Evolutionary conservation across 2,113 vertebrate genomes (phyloP).

Genomic region (Nanger granti): DNA sequence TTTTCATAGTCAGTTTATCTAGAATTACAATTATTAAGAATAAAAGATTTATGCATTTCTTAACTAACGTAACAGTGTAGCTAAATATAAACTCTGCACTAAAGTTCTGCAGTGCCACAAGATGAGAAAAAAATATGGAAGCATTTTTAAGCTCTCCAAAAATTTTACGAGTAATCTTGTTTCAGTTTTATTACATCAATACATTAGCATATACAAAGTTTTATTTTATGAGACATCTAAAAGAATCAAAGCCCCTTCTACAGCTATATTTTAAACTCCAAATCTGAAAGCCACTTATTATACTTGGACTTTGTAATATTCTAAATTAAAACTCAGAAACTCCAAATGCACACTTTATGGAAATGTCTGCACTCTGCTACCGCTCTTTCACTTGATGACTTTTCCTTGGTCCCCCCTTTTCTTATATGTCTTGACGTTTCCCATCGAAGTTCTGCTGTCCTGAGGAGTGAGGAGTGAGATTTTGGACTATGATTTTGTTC

Average conservation of each 20-base stretch:
- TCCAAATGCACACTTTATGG: constrained; percentile 75
- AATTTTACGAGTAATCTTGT: constrained; percentile 82
- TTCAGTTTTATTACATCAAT: constrained; percentile 77
- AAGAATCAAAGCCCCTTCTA: constrained; percentile 81
- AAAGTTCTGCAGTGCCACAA: constrained; percentile 79
- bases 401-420: neutral
- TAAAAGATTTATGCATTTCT: constrained; percentile 85
- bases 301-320: constrained; percentile 83
- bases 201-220: constrained; percentile 85
- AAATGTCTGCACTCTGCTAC: neutral
- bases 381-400: neutral
- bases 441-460: neutral
- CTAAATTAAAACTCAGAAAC: constrained; percentile 80
- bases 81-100: constrained; percentile 86
- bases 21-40: constrained; percentile 81
- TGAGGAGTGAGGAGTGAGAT: neutral
- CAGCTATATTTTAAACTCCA: constrained; percentile 76
- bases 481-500: neutral
- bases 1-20: constrained; percentile 83
- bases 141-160: constrained; percentile 85
- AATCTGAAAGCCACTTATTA: constrained; percentile 80
- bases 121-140: constrained; percentile 81
- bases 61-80: constrained; percentile 80
- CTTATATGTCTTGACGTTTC: neutral
- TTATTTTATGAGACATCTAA: constrained; percentile 82